A percentile compares a stretch with the other conserved stretches of the same genome.
Conservation (phyloP, 1,140 invertebrate species). For the Bombus vancouverensis region DNA sequence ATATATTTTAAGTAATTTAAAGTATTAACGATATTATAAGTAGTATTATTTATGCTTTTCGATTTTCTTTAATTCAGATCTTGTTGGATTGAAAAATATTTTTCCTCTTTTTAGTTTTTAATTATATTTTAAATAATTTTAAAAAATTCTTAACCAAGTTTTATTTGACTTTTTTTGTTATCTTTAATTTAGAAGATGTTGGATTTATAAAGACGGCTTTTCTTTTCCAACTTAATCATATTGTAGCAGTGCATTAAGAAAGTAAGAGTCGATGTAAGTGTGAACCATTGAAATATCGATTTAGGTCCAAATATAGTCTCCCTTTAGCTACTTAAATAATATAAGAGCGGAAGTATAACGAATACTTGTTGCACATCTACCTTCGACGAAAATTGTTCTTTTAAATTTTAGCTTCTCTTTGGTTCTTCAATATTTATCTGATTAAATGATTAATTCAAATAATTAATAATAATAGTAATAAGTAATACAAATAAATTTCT, state of each 20-base stretch:
- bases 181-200: neutral
- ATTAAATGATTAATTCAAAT: neutral
- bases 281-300: conserved; percentile 65
- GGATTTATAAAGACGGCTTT: no score
- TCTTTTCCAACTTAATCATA: neutral
- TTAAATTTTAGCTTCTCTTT: neutral
- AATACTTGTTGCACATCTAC: conserved; percentile 46
- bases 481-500: neutral
- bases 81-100: neutral
- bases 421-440: neutral
- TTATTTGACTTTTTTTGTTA: neutral
- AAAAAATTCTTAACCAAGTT: neutral
- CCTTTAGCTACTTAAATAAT: conserved; percentile 55
- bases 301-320: conserved; percentile 62
- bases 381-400: neutral
- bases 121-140: neutral
- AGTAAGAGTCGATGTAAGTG: conserved; percentile 45
- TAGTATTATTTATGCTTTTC: no score
- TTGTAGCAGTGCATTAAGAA: conserved; percentile 36
- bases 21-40: neutral
- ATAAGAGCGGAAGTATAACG: conserved; percentile 22
- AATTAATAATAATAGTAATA: neutral
- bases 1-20: neutral
- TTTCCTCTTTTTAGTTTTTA: neutral
- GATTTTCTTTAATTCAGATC: neutral